Evolutionary conservation across 2,888 invertebrate species (phyloP).

Genomic region (Sericinus montela): DNA sequence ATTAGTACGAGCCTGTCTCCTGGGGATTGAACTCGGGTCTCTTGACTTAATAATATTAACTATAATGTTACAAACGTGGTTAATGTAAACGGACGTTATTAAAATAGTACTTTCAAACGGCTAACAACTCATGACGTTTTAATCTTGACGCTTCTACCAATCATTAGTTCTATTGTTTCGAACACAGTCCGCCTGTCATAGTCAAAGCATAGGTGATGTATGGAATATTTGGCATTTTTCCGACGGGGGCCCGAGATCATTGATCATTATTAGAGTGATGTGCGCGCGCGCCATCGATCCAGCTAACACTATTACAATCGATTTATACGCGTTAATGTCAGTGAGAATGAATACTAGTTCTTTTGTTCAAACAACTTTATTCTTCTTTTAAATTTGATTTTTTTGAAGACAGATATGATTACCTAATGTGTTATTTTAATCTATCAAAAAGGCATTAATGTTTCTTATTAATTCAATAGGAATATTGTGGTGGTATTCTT

Average conservation of each 20-base stretch:
- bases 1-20: too few relatives aligned
- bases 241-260: constrained; percentile 49
- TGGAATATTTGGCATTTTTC: constrained; percentile 76
- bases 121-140: constrained; percentile 1
- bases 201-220: constrained; percentile 69
- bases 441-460: too few relatives aligned
- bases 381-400: background rate
- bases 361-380: background rate
- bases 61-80: too few relatives aligned
- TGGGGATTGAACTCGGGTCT: too few relatives aligned
- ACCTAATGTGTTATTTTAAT: too few relatives aligned
- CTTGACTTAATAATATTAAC: too few relatives aligned
- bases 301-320: constrained; percentile 35
- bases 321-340: constrained; percentile 22
- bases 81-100: too few relatives aligned
- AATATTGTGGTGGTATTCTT: too few relatives aligned
- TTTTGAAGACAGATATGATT: too few relatives aligned
- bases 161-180: constrained; percentile 31
- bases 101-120: background rate
- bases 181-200: constrained; percentile 64
- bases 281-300: constrained; percentile 41
- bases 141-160: background rate
- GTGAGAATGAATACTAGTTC: constrained; percentile 3
- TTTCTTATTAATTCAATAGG: too few relatives aligned
- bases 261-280: constrained; percentile 69